Percentiles rank a stretch among this genome's conserved stretches.
Evolutionary conservation across 2,113 vertebrate species (phyloP).

Genomic region (Etheostoma cragini): DNA sequence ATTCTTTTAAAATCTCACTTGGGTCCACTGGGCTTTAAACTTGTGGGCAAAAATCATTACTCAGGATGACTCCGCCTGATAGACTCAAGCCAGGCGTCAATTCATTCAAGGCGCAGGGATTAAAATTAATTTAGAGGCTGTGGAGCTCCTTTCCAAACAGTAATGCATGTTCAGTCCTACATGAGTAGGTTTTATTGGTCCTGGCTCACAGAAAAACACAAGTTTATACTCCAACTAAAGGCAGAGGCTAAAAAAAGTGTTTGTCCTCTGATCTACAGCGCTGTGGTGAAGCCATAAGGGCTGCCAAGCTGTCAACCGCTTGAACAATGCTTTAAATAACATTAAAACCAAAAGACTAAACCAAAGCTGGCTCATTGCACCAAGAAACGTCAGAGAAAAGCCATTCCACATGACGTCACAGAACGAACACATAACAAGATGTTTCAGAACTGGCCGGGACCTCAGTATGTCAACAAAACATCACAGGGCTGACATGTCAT

Average conservation of each 20-base stretch:
- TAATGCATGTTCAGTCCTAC: background rate
- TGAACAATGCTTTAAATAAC: slow-evolving; percentile 68
- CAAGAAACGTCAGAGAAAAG: slow-evolving; percentile 17
- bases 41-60: background rate
- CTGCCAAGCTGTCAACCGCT: slow-evolving; percentile 35
- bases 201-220: background rate
- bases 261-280: background rate
- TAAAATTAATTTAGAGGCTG: background rate
- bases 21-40: background rate
- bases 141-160: background rate
- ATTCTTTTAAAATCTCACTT: background rate
- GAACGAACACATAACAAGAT: background rate
- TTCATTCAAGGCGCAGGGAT: background rate
- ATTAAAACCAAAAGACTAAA: slow-evolving; percentile 39
- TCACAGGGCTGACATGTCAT: background rate
- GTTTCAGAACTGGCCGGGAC: background rate
- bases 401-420: slow-evolving; percentile 26
- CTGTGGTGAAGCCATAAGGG: slow-evolving; percentile 19
- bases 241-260: slow-evolving; percentile 20
- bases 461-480: background rate
- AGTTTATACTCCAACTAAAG: slow-evolving; percentile 6
- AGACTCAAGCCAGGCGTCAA: background rate
- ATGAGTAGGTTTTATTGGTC: slow-evolving; percentile 13
- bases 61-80: background rate
- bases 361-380: slow-evolving; percentile 50